Evolutionary conservation across 53 echinoderm and acorn worm species (phyloP), one percentile per base, ranked within the genome.

Genomic region (Henricia sp.): DNA sequence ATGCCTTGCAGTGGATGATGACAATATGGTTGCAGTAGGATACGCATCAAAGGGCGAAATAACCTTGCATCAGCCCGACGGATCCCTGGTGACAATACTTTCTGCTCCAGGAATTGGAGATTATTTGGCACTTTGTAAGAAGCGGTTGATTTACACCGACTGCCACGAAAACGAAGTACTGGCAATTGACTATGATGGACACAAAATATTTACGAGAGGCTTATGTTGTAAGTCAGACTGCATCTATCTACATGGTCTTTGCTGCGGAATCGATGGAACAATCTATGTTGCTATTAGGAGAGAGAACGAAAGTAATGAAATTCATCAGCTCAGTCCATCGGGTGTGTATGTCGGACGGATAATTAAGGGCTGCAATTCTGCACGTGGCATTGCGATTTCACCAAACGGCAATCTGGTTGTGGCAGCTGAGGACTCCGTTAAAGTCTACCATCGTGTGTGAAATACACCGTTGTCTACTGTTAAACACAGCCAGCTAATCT

Each of bases 1-100:
- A 13, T 72, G 72, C 52, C 72, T 72, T 34, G 72, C 72, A 5
- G 72, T 72, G n/a, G 72, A 72, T 35, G 36, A 72, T 13, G 37
- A 52, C 52, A 72, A 52, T 34, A 52, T 52, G 52, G 53, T 52
- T 32, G 72, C 72, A 52, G 53, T 72, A 19, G 72, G 72, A 19
- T 72, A 52, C n/a, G 34, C 32, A 35, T 17, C 10, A 14, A 72
- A 51, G 16, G 53, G 34, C 14, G 72, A 72, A 37, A 48, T 72
- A 19, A 48, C 72, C 12, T 36, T 72, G 8, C 53, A 72, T 37
- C 35, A 72, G 32, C 37, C 53, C 19, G 53, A 72, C 32, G 72
- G 72, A 33, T 48, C 72, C 53, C 37, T 52, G 19, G 53, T 72
- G 20, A 51, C 17, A 35, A 72, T n/a, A 35, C 51, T 72, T 3